A percentile compares a stretch with the other conserved stretches of the same genome.
phyloP scores from a whole-genome alignment of 2,113 vertebrate species.

The Cebus imitator region DNA sequence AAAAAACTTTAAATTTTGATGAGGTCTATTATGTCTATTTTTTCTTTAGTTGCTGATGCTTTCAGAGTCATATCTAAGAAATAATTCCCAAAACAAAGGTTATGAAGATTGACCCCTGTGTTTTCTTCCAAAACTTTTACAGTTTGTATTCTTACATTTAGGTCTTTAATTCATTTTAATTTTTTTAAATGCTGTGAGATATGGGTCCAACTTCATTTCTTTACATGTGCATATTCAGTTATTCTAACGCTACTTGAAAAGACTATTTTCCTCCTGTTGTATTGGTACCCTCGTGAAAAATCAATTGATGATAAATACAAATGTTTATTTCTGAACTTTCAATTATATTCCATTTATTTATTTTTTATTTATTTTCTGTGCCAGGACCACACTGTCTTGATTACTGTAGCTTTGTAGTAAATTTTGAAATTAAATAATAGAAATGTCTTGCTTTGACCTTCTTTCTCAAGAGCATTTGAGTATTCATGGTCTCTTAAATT shows the following conservation, averaged over 20 bases:
- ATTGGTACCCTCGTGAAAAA: constrained; percentile 4
- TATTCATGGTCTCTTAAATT: background rate
- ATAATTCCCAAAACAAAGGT: background rate
- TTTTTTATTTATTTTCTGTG: background rate
- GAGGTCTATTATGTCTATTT: background rate
- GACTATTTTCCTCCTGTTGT: background rate
- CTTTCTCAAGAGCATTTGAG: background rate
- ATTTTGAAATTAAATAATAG: constrained; percentile 17
- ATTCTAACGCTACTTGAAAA: background rate
- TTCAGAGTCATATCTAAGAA: background rate
- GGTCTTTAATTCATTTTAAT: background rate
- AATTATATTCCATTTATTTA: background rate
- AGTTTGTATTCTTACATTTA: background rate
- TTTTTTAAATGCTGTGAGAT: background rate
- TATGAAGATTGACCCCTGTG: background rate
- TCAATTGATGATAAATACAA: background rate
- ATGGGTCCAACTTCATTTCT: background rate
- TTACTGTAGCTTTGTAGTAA: background rate
- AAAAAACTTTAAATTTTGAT: background rate
- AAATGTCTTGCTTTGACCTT: background rate
- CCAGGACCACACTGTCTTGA: background rate
- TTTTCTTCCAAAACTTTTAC: constrained; percentile 4
- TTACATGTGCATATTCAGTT: background rate
- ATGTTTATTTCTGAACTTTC: background rate
- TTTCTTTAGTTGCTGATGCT: background rate